Conservation (phyloP, 1,140 invertebrate genomes). For the Heliconius nattereri region DNA sequence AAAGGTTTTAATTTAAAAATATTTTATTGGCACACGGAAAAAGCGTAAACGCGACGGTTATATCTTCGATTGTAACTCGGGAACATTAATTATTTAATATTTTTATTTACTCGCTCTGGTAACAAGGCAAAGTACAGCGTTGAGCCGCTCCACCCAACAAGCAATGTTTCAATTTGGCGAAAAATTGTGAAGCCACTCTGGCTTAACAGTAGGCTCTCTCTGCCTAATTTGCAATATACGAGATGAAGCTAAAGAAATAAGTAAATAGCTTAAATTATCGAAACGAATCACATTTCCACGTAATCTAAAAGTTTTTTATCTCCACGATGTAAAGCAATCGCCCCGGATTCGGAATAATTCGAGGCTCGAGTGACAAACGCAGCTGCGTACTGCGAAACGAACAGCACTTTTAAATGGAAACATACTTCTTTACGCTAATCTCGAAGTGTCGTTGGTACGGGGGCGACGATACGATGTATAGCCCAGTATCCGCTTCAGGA, state of each 20-base stretch:
- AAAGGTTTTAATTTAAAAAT: too few species aligned
- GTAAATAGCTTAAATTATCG: neutral
- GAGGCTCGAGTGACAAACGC: conserved; percentile 41
- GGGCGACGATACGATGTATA: conserved; percentile 56
- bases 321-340: conserved; percentile 32
- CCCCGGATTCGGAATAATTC: conserved; percentile 37
- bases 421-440: conserved; percentile 66
- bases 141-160: too few species aligned
- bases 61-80: neutral
- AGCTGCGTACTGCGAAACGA: conserved; percentile 37
- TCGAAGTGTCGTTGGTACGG: conserved; percentile 54
- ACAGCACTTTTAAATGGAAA: conserved; percentile 64
- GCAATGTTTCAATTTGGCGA: too few species aligned
- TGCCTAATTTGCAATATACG: too few species aligned
- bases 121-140: too few species aligned
- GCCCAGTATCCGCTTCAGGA: conserved; percentile 52
- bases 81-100: neutral
- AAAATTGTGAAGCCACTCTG: too few species aligned
- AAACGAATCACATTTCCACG: conserved; percentile 13
- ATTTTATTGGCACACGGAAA: too few species aligned
- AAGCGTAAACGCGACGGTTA: neutral
- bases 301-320: conserved; percentile 31
- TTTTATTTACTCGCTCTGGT: neutral
- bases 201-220: too few species aligned
- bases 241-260: neutral